Evolutionary conservation across 2,888 invertebrate species (phyloP).

Genomic region (Parapristionchus giblindavisi): DNA sequence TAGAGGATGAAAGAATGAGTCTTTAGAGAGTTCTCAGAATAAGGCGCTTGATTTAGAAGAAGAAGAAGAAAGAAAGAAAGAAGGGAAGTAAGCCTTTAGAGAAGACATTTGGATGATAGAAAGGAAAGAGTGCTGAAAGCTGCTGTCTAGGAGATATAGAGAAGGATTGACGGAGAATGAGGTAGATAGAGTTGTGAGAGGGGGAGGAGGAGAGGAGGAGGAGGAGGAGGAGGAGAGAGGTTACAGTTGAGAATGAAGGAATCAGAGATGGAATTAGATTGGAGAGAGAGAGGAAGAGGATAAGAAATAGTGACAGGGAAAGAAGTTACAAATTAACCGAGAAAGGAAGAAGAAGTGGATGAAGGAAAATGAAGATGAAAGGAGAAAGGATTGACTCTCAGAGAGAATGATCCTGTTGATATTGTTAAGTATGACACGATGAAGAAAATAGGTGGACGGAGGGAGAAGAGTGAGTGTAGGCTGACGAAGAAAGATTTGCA

Average conservation of each 20-base stretch:
- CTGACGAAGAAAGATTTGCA: no score
- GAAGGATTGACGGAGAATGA: not conserved
- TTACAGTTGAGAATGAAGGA: not conserved
- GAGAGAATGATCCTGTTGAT: not conserved
- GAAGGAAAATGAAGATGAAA: slow-evolving; percentile 1
- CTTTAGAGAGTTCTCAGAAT: not conserved
- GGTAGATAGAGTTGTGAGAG: not conserved
- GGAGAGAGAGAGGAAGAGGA: not conserved
- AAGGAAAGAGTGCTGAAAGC: slow-evolving; percentile 11
- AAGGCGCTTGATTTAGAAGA: not conserved
- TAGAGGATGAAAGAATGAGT: no score
- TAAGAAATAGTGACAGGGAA: not conserved
- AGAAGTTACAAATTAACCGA: not conserved
- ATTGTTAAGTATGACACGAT: not conserved
- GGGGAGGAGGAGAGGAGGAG: not conserved
- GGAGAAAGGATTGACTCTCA: no score
- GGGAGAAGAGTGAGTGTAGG: not conserved
- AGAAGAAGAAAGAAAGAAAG: not conserved
- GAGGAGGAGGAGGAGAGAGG: not conserved
- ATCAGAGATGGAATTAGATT: not conserved
- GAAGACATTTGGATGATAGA: not conserved
- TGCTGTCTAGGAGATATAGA: not conserved
- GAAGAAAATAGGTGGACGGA: not conserved
- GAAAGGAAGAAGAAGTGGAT: not conserved
- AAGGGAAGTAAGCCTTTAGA: not conserved